Conservation (phyloP, 2,113 vertebrate species). For the Chitala chitala region DNA sequence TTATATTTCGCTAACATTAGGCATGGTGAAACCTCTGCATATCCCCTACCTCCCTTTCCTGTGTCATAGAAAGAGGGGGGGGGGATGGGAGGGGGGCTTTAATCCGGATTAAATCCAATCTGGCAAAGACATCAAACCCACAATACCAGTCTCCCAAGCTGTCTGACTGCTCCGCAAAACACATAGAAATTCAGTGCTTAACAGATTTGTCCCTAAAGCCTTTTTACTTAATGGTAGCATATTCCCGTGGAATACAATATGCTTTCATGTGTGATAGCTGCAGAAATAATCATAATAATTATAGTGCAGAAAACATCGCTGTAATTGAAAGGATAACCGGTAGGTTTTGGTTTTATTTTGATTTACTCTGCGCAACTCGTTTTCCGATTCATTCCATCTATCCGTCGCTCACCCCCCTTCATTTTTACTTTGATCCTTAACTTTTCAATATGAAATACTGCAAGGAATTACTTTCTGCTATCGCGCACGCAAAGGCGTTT, state of each 20-base stretch:
- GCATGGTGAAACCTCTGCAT: slow-evolving; percentile 11
- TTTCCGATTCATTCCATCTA: slow-evolving; percentile 38
- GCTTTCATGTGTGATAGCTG: slow-evolving; percentile 44
- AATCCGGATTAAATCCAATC: slow-evolving; percentile 79
- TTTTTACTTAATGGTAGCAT: slow-evolving; percentile 48
- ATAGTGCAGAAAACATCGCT: slow-evolving; percentile 38
- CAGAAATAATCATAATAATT: slow-evolving; percentile 49
- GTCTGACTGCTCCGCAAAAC: slow-evolving; percentile 53
- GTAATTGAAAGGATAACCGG: slow-evolving; percentile 31
- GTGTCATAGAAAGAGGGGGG: neutral
- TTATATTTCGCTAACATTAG: slow-evolving; percentile 27
- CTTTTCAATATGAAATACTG: neutral
- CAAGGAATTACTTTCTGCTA: neutral
- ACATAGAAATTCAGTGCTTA: slow-evolving; percentile 41
- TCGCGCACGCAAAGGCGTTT: slow-evolving; percentile 7
- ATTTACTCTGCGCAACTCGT: slow-evolving; percentile 32
- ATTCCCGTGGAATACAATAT: slow-evolving; percentile 47
- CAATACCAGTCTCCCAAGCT: slow-evolving; percentile 64
- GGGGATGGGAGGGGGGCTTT: slow-evolving; percentile 45
- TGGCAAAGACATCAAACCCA: slow-evolving; percentile 73
- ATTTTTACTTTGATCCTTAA: slow-evolving; percentile 7
- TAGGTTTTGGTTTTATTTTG: slow-evolving; percentile 36
- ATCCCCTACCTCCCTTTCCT: slow-evolving; percentile 13
- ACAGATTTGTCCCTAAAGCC: slow-evolving; percentile 48
- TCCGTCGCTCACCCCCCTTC: slow-evolving; percentile 30